Percentiles rank a stretch among this genome's conserved stretches.
Evolutionary conservation across 1,140 invertebrate species (phyloP).

Genomic region (Luehdorfia chinensis): DNA sequence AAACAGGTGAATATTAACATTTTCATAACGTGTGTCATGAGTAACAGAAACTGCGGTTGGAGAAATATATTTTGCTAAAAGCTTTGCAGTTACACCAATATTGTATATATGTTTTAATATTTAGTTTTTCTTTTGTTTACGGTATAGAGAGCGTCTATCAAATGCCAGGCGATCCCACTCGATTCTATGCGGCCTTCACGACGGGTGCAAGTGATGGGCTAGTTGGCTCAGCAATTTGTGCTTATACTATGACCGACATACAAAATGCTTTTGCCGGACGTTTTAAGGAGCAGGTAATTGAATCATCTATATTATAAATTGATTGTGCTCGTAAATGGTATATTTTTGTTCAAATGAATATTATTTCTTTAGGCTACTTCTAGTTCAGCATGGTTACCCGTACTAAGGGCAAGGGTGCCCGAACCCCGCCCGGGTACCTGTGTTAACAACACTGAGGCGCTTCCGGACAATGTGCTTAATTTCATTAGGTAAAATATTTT

Average conservation of each 20-base stretch:
- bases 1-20: too few species aligned
- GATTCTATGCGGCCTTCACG: conserved; percentile 94
- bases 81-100: too few species aligned
- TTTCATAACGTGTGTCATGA: too few species aligned
- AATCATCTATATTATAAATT: conserved; percentile 9
- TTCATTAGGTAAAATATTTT: conserved; percentile 84
- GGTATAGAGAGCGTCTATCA: conserved; percentile 89
- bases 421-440: conserved; percentile 90
- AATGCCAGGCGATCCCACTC: conserved; percentile 87
- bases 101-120: too few species aligned
- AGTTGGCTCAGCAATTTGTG: conserved; percentile 92
- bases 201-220: conserved; percentile 91
- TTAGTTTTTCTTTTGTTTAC: conserved; percentile 1
- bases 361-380: conserved; percentile 80
- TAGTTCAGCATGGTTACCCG: conserved; percentile 85
- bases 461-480: conserved; percentile 90
- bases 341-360: not conserved
- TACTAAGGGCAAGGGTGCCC: conserved; percentile 84
- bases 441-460: conserved; percentile 88
- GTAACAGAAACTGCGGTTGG: too few species aligned
- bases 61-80: too few species aligned
- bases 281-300: conserved; percentile 91
- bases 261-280: conserved; percentile 90
- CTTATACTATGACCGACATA: conserved; percentile 89
- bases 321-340: too few species aligned